Evolutionary conservation across 2,888 invertebrate genomes (phyloP), one percentile per base, ranked within the genome.

Genomic region (Trichogramma evanescens): DNA sequence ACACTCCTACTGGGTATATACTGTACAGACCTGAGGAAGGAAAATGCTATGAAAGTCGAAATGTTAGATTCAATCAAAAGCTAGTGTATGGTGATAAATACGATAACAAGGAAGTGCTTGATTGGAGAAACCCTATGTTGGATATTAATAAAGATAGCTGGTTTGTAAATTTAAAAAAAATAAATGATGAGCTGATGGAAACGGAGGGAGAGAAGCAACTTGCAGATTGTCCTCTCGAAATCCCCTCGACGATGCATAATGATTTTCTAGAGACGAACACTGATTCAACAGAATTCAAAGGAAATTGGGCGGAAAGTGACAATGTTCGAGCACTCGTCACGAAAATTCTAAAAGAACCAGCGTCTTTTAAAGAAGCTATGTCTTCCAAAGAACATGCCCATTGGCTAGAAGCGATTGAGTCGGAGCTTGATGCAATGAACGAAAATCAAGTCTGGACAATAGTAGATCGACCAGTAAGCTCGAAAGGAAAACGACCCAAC

Each of bases 361-460:
- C 3, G 26, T 26, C 26, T 26, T 26, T 26, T 26, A 26, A 2
- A 26, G 26, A 26, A 26, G 26, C 1, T 26, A 26, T 26, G 26
- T 26, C 26, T 1, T 26, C 26, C 26, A 26, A 26, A 26, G 3
- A 60, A 5, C 48, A 42, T 39, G 10, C 13, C 1, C 5, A 48
- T 4, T 61, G 61, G 60, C 7, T 45, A 50, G 9, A 54, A 9
- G 63, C 63, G 6, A 54, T 65, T 3, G 46, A 59, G 38, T 56
- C 58, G 6, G 62, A 66, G 44, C 43, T 65, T 5, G 48, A 40
- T 5, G 63, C 63, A 6, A 57, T 63, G 55, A 46, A 58, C 7
- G 10, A 56, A 10, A 65, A 66, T 42, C 42, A 65, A 49, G 64
- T 63, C 5, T 63, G 63, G 59, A 50, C 42, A 39, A 44, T 61